Evolutionary conservation across 2,113 vertebrate species (phyloP), one percentile per base, ranked within the genome.

Genomic region (Tichodroma muraria): DNA sequence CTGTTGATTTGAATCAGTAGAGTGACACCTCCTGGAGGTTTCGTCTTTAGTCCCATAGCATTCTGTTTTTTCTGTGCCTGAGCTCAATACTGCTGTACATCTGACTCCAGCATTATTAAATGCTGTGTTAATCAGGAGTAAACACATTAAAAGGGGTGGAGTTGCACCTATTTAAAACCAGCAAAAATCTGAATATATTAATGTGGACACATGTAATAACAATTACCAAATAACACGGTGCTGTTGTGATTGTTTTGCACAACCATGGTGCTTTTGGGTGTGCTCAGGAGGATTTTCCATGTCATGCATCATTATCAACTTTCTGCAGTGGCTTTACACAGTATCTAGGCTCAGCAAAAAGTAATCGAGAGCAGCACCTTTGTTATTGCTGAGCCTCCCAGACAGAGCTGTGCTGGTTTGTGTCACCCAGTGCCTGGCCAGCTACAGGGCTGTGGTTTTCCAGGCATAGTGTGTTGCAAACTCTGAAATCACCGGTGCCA

Each of bases 321-420:
- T 61, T 77, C 90, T 89, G 53, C 49, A 64, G 80, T 49, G 28
- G 90, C 80, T 94, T 85, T 72, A 49, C 89, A 81, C 85, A 76
- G 73, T 60, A 9, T 33, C 53, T 84, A 86, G 69, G 89, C 91
- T 97, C 95, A 95, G 94, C 92, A 92, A n/a, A 87, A 96, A 87
- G 61, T 53, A 71, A 89, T 81, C 9, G 37, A 77, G 77, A 87
- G 89, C 61, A 90, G 18, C 92, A 68, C 72, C 88, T 73, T 82
- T 7, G 2, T 93, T 93, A 35, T 25, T 83, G 85, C 95, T 84
- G 83, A 86, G 76, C 16, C 31, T 90, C 56, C 68, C 72, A 70
- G 90, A 18, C 61, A 44, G 90, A 84, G 78, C 65, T 75, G 4
- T 4, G 4, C 65, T 15, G 49, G 42, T 90, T 45, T 79, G 65